phyloP scores from a whole-genome alignment of 2,888 invertebrate genomes.

The Sinodicranocentrus sp. region DNA sequence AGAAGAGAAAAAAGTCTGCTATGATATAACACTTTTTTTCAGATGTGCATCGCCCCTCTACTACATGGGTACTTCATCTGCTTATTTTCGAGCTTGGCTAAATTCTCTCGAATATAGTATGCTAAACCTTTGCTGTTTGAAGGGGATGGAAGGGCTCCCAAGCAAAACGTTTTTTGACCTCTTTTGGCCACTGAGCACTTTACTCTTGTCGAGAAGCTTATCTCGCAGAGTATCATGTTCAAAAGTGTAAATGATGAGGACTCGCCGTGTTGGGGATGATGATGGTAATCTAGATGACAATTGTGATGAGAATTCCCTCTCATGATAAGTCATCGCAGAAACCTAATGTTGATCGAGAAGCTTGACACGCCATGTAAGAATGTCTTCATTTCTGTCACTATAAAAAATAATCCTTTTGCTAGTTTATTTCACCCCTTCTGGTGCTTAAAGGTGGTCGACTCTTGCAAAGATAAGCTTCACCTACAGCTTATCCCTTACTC shows the following conservation, averaged over 20 bases:
- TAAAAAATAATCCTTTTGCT: too few relatives aligned
- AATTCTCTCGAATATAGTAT: not conserved
- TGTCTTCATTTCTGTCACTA: too few relatives aligned
- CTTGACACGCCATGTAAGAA: too few relatives aligned
- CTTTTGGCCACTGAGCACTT: slow-evolving; percentile 43
- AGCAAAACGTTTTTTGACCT: slow-evolving; percentile 53
- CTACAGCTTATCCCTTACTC: not conserved
- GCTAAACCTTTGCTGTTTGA: not conserved
- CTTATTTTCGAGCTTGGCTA: not conserved
- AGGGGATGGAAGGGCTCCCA: slow-evolving; percentile 8
- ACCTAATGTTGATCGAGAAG: not conserved
- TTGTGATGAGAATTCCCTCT: not conserved
- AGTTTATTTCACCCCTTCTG: too few relatives aligned
- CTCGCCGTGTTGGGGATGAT: not conserved
- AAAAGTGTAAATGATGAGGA: not conserved
- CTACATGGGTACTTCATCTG: slow-evolving; percentile 28
- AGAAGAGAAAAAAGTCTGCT: slow-evolving; percentile 10
- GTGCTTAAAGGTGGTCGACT: too few relatives aligned
- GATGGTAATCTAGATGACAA: slow-evolving; percentile 1
- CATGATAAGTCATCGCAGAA: not conserved
- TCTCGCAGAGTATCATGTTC: not conserved
- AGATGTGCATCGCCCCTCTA: slow-evolving; percentile 1
- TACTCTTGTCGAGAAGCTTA: not conserved
- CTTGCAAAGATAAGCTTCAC: not conserved
- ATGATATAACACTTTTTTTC: slow-evolving; percentile 42